Conservation (phyloP, 2,113 vertebrate genomes). For the Melanostigma gelatinosum region DNA sequence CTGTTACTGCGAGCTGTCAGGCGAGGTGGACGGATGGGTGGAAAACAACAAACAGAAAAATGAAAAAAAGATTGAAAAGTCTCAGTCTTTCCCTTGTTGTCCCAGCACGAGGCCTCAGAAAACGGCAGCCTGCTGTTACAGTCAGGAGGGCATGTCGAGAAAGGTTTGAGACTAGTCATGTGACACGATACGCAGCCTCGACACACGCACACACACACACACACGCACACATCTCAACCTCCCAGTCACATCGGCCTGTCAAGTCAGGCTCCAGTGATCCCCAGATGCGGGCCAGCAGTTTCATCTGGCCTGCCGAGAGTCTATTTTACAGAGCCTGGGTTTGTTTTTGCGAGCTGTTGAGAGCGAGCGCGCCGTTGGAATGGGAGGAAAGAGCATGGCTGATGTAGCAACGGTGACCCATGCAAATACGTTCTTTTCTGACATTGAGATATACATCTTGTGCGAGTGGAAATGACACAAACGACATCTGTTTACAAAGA, state of each 20-base stretch:
- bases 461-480: conserved; percentile 46
- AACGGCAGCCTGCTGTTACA: conserved; percentile 31
- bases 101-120: conserved; percentile 21
- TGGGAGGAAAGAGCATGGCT: conserved; percentile 48
- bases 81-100: conserved; percentile 49
- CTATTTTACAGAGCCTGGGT: conserved; percentile 64
- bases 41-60: conserved; percentile 50
- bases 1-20: conserved; percentile 67
- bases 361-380: conserved; percentile 38
- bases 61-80: conserved; percentile 57
- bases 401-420: conserved; percentile 61
- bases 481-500: conserved; percentile 44
- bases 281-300: conserved; percentile 61
- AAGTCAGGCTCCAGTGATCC: conserved; percentile 63
- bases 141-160: conserved; percentile 64
- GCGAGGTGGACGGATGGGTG: conserved; percentile 42
- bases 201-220: neutral
- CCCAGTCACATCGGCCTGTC: conserved; percentile 61
- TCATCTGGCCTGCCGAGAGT: conserved; percentile 57
- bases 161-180: conserved; percentile 62
- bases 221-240: conserved; percentile 42
- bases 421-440: conserved; percentile 58
- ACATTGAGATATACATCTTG: conserved; percentile 66
- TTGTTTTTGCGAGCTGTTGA: conserved; percentile 60
- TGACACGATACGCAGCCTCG: conserved; percentile 45